Evolutionary conservation across 2,888 invertebrate species (phyloP).

Genomic region (Anarsia innoxiella): DNA sequence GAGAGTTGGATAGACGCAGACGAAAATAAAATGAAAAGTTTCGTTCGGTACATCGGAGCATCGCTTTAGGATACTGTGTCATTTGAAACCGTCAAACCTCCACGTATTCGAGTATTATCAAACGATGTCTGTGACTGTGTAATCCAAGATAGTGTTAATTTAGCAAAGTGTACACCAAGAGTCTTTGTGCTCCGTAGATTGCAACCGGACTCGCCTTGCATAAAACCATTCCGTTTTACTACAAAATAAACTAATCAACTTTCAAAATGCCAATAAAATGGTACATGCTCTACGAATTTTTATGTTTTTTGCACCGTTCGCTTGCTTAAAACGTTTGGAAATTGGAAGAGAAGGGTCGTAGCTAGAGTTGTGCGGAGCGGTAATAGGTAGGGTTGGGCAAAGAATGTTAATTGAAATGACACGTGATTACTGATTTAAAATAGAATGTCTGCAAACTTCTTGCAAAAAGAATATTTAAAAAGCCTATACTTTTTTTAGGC

Average conservation of each 20-base stretch:
- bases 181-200: constrained; percentile 75
- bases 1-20: constrained; percentile 61
- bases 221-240: constrained; percentile 39
- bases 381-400: too few species aligned
- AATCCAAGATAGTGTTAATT: constrained; percentile 72
- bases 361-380: too few species aligned
- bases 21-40: constrained; percentile 47
- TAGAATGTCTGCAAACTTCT: too few species aligned
- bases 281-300: constrained; percentile 7
- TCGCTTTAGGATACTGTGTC: constrained; percentile 14
- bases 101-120: constrained; percentile 4
- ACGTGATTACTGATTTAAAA: too few species aligned
- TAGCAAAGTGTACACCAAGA: constrained; percentile 71
- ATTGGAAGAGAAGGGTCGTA: too few species aligned
- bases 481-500: too few species aligned
- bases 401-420: too few species aligned
- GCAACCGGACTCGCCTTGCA: constrained; percentile 70
- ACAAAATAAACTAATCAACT: constrained; percentile 12
- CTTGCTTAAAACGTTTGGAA: not conserved
- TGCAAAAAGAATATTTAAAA: too few species aligned
- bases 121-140: constrained; percentile 72
- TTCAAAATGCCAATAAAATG: constrained; percentile 3
- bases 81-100: not conserved
- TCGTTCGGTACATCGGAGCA: too few species aligned
- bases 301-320: not conserved